Conservation (phyloP, 2,113 vertebrate species). For the Nothobranchius kuhntae region DNA sequence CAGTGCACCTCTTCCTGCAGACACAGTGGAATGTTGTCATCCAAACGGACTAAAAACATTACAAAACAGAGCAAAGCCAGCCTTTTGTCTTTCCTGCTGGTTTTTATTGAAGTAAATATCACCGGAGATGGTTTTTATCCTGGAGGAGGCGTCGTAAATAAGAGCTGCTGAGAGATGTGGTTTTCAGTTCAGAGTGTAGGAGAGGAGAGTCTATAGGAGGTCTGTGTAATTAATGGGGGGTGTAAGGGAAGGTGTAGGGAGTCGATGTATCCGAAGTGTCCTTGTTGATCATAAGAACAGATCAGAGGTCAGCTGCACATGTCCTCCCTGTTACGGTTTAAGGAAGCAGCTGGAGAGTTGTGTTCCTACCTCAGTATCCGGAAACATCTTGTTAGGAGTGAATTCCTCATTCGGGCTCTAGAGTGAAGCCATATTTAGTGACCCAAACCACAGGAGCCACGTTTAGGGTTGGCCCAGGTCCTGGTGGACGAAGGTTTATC, state of each 20-base stretch:
- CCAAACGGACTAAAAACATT: not conserved
- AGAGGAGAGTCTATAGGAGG: conserved; percentile 24
- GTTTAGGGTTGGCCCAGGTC: too few species aligned
- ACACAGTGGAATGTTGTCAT: not conserved
- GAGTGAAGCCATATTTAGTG: too few species aligned
- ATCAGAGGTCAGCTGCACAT: too few species aligned
- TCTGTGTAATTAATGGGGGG: conserved; percentile 48
- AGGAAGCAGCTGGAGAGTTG: too few species aligned
- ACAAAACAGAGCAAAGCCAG: too few species aligned
- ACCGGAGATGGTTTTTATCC: conserved; percentile 38
- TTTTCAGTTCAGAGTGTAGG: conserved; percentile 39
- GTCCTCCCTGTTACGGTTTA: too few species aligned
- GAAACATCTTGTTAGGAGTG: too few species aligned
- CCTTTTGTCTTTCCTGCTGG: conserved; percentile 1
- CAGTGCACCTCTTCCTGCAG: not conserved
- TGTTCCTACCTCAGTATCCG: too few species aligned
- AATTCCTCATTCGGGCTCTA: too few species aligned
- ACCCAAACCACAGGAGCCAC: too few species aligned
- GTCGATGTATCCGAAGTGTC: not conserved
- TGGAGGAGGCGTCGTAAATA: conserved; percentile 49
- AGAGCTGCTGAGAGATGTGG: conserved; percentile 29
- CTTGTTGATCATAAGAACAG: too few species aligned
- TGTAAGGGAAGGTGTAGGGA: conserved; percentile 12
- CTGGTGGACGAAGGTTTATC: too few species aligned
- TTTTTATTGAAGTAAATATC: conserved; percentile 33